Base-by-base conservation (phyloP, 1,140 invertebrate species). In the Dolichoris vasculosae region DNA sequence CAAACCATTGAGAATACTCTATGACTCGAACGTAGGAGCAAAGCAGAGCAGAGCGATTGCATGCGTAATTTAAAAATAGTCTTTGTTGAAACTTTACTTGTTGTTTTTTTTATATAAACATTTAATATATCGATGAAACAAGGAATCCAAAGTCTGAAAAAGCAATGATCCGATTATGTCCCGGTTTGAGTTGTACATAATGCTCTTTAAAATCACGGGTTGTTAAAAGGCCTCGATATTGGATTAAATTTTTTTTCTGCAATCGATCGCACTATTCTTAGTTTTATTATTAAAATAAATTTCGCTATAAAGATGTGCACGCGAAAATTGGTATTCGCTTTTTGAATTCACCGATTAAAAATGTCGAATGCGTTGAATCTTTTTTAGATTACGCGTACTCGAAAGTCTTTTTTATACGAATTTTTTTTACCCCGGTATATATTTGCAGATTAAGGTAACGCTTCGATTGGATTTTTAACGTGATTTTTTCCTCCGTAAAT, bases 401-500 rank as follows among this genome's bases (percentile, higher is more conserved):
- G 83, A 89, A 90, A 90, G 85, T 89, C 90, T 91, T n/a, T 90
- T 89, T 90, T 90, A 76, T n/a, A 63, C 23, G n/a, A 63, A 77
- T 20, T 83, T 83, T 75, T 59, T 75, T 77, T 38, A 46, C 71
- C n/a, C 13, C n/a, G n/a, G n/a, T 77, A 51, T 35, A 67, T 67
- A 75, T 23, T 75, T 51, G 32, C 23, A 75, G 15, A 83, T 77
- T 23, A 40, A 76, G 13, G 38, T 48, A 40, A 63, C 46, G 63
- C 76, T 83, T 46, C 8, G 15, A 73, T 75, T 30, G 11, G 15
- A 73, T 55, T 38, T 59, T 32, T 3, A 73, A 40, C 3, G 35
- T n/a, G 20, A 73, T 15, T 43, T 86, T 89, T 91, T 90, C 71
- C 80, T 90, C 88, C 89, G 79, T 89, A 46, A 88, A 90, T 84